Evolutionary conservation across 2,888 invertebrate species (phyloP).

Genomic region (Patella caerulea): DNA sequence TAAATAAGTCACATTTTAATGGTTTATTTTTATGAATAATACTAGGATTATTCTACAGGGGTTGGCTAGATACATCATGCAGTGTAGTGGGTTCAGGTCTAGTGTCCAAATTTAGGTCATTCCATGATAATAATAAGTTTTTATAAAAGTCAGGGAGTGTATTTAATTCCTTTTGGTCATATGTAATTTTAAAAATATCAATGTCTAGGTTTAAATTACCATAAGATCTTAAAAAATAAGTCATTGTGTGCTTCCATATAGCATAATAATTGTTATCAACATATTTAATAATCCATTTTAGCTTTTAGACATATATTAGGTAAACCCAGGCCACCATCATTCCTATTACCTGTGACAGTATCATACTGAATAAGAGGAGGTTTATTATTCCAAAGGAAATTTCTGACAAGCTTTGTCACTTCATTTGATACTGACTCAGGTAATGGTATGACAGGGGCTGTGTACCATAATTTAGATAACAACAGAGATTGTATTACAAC

Average conservation of each 20-base stretch:
- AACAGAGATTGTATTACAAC: not conserved
- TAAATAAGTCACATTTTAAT: not conserved
- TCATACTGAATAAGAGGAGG: not conserved
- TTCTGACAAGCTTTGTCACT: not conserved
- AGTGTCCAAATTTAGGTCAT: not conserved
- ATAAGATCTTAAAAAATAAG: not conserved
- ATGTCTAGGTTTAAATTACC: not conserved
- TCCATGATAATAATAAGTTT: not conserved
- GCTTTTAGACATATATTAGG: not conserved
- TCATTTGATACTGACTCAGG: not conserved
- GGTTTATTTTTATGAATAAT: not conserved
- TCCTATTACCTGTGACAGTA: not conserved
- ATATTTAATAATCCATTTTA: not conserved
- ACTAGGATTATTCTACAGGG: not conserved
- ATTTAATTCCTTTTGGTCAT: not conserved
- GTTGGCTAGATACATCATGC: not conserved
- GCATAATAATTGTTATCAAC: not conserved
- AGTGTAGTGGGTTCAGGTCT: not conserved
- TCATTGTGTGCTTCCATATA: not conserved
- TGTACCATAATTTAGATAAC: not conserved
- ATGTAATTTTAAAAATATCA: not conserved
- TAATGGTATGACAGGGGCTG: not conserved
- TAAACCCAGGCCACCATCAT: not conserved
- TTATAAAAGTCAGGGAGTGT: not conserved
- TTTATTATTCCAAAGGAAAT: constrained; percentile 1